phyloP scores from a whole-genome alignment of 2,888 invertebrate genomes.

The Eurytoma californica region DNA sequence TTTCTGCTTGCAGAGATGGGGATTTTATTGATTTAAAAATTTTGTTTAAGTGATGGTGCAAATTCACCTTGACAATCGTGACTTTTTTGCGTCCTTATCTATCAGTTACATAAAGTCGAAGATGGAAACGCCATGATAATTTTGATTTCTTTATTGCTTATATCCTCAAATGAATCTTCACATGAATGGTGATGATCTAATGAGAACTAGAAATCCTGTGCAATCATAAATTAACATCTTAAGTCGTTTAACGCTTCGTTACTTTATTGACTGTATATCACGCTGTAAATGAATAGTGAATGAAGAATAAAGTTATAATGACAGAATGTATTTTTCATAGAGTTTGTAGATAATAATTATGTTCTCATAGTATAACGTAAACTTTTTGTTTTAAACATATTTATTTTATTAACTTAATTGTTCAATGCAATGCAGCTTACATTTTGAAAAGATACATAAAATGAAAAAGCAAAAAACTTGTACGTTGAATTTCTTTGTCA shows the following conservation, averaged over 20 bases:
- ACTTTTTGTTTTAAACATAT: too few relatives aligned
- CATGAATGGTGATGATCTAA: constrained; percentile 35
- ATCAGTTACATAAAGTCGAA: background rate
- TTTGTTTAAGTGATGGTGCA: background rate
- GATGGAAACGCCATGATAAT: constrained; percentile 24
- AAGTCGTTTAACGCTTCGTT: constrained; percentile 20
- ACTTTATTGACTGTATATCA: constrained; percentile 25
- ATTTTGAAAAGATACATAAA: too few relatives aligned
- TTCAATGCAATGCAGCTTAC: too few relatives aligned
- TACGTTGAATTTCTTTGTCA: too few relatives aligned
- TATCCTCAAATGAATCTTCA: constrained; percentile 16
- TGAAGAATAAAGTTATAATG: background rate
- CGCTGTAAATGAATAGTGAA: background rate
- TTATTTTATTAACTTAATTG: too few relatives aligned
- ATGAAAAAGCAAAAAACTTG: too few relatives aligned
- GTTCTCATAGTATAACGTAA: too few relatives aligned
- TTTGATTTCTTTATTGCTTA: constrained; percentile 27
- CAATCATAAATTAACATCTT: constrained; percentile 25
- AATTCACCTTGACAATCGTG: background rate
- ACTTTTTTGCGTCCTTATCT: too few relatives aligned
- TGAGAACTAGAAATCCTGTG: constrained; percentile 32
- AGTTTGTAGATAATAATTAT: too few relatives aligned
- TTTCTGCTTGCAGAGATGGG: background rate
- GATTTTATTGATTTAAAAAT: too few relatives aligned
- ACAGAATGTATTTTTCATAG: too few relatives aligned